Evolutionary conservation across 2,797 vertebrate genomes (phyloP), one percentile per base, ranked within the genome.

Genomic region (Xerus rutilus): DNA sequence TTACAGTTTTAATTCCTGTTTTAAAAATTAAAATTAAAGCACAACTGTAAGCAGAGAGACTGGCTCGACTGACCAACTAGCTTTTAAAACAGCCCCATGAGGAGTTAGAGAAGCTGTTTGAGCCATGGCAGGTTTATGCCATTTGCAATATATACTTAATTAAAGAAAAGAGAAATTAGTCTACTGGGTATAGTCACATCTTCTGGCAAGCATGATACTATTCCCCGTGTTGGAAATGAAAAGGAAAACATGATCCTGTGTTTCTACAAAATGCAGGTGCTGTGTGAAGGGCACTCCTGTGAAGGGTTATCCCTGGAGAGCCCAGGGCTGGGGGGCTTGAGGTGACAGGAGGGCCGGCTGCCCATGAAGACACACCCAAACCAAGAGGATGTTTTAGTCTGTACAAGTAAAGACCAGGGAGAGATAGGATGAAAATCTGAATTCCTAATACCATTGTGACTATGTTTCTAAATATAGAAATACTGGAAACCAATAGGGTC

Each of bases 211-310:
- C 35, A 30, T 18, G 59, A 64, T 65, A 81, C 69, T 72, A 39
- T 90, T 95, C 95, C 70, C 78, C 82, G 47, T 74, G 64, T n/a
- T 86, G 54, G 84, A 79, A 88, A 95, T 65, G 62, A 90, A 93
- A 67, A 67, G 49, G 93, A 93, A 83, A 97, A 85, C 47, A 57
- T 62, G 67, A 72, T 84, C 54, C 49, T 45, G 15, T 92, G 83
- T 92, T 96, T 96, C 81, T 43, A 88, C 30, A 93, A 91, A 92
- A 52, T 43, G 15, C 1, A 10, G 23, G 43, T 72, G 43, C 70
- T 21, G 4, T 30, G 35, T 79, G 70, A 6, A 39, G 59, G 35
- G 69, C 45, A 32, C n/a, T 62, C 43, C 49, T n/a, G 23, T 35
- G n/a, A 59, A 70, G 73, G 59, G 32, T 39, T 11, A 62, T 23